A percentile compares a stretch with the other conserved stretches of the same genome.
Conservation (phyloP, 2,888 invertebrate genomes). For the Gonocerus acuteangulatus region DNA sequence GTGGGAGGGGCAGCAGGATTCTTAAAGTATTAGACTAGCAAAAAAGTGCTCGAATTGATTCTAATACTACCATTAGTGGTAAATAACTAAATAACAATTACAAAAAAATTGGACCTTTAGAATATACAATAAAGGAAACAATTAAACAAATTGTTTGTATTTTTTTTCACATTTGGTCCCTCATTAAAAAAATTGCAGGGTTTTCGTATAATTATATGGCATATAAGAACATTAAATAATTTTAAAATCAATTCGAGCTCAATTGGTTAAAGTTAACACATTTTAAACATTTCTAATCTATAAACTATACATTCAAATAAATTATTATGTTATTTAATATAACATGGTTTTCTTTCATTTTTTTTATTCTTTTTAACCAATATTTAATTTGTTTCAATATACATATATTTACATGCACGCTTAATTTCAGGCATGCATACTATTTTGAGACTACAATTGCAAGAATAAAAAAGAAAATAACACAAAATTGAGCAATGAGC, state of each 20-base stretch:
- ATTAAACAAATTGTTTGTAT: neutral
- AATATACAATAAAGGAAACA: neutral
- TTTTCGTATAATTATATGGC: too few species aligned
- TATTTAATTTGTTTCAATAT: conserved; percentile 10
- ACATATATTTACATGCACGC: conserved; percentile 22
- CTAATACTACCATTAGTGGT: neutral
- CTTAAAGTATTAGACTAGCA: conserved; percentile 32
- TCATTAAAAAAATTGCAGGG: neutral
- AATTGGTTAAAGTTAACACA: conserved; percentile 29
- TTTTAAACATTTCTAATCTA: conserved; percentile 31
- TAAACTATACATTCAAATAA: conserved; percentile 36
- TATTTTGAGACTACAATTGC: conserved; percentile 20
- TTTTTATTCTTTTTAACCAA: conserved; percentile 18
- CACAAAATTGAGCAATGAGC: conserved; percentile 17
- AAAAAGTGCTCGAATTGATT: conserved; percentile 30
- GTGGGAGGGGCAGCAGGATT: conserved; percentile 21
- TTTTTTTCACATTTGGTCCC: conserved; percentile 25
- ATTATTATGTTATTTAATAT: conserved; percentile 23
- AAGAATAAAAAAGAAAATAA: neutral
- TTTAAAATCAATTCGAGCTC: conserved; percentile 30
- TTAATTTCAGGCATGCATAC: conserved; percentile 24
- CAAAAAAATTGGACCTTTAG: conserved; percentile 5
- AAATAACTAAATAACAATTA: neutral
- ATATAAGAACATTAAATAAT: neutral
- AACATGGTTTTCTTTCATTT: conserved; percentile 21